These are phyloP conservation scores for Cerastis rubricosa DNA, from an alignment of 2,888 invertebrate genomes.

Conservation along the genomic window DNA sequence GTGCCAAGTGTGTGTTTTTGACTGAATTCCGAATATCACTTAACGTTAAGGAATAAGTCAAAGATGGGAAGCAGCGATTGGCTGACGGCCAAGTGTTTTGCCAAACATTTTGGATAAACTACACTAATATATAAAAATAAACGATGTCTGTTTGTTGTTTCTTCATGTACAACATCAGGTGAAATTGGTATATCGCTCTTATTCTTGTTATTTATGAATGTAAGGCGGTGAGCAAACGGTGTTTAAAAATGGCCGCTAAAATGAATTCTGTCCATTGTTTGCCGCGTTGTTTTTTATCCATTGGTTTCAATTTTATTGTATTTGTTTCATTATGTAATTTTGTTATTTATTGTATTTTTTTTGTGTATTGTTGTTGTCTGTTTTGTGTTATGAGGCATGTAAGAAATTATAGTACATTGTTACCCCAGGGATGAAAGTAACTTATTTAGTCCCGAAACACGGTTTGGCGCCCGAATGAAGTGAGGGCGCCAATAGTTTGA, in stretches of 20 bases:
- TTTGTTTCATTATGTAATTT: too few relatives aligned
- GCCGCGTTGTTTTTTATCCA: not conserved
- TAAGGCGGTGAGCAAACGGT: not conserved
- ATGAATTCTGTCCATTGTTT: not conserved
- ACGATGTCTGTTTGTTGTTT: slow-evolving; percentile 58
- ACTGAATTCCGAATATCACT: slow-evolving; percentile 67
- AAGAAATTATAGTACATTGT: too few relatives aligned
- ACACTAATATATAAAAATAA: slow-evolving; percentile 68
- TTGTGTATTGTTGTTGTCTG: too few relatives aligned
- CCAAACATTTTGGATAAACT: slow-evolving; percentile 67
- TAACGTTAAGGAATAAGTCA: slow-evolving; percentile 67
- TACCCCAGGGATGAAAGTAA: too few relatives aligned
- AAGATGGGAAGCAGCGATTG: slow-evolving; percentile 75
- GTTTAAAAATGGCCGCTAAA: not conserved
- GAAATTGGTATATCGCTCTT: slow-evolving; percentile 38
- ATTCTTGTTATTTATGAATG: slow-evolving; percentile 51
- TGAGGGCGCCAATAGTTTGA: too few relatives aligned
- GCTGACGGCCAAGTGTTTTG: slow-evolving; percentile 73
- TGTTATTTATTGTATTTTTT: too few relatives aligned
- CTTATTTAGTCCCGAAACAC: too few relatives aligned
- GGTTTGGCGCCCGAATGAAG: too few relatives aligned
- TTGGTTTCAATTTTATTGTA: not conserved
- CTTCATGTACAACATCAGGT: slow-evolving; percentile 45
- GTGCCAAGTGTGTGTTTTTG: slow-evolving; percentile 59
- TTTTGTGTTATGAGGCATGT: too few relatives aligned